Percentiles rank a stretch among this genome's conserved stretches.
Evolutionary conservation across 1,140 invertebrate species (phyloP).

Genomic region (Drosophila pandora): DNA sequence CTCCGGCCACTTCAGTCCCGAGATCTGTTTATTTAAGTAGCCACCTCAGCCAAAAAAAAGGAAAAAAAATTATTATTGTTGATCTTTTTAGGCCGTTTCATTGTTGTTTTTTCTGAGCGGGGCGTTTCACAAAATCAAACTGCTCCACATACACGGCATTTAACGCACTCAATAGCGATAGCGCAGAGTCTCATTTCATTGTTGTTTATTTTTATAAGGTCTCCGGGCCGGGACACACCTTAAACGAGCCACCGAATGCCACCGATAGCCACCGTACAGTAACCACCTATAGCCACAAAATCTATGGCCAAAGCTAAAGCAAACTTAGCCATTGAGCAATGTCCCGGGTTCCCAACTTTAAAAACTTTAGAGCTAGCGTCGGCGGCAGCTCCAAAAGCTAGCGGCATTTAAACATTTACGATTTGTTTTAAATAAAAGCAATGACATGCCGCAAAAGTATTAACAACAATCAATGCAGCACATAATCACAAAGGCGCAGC

Average conservation of each 20-base stretch:
- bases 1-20: slow-evolving; percentile 20
- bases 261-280: slow-evolving; percentile 70
- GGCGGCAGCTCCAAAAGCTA: slow-evolving; percentile 60
- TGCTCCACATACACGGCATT: slow-evolving; percentile 79
- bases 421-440: slow-evolving; percentile 82
- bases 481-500: slow-evolving; percentile 67
- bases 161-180: slow-evolving; percentile 69
- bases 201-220: slow-evolving; percentile 77
- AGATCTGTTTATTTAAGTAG: slow-evolving; percentile 77
- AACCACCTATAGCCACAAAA: slow-evolving; percentile 16
- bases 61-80: slow-evolving; percentile 34
- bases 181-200: slow-evolving; percentile 33
- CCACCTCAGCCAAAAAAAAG: slow-evolving; percentile 46
- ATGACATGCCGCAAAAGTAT: slow-evolving; percentile 61
- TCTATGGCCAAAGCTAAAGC: neutral
- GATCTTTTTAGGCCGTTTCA: slow-evolving; percentile 72
- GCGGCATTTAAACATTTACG: slow-evolving; percentile 77
- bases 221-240: slow-evolving; percentile 70
- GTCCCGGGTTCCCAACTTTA: slow-evolving; percentile 21
- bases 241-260: slow-evolving; percentile 62
- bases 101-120: slow-evolving; percentile 73
- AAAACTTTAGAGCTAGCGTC: slow-evolving; percentile 23
- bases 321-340: slow-evolving; percentile 39
- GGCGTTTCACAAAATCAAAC: slow-evolving; percentile 74
- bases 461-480: slow-evolving; percentile 56